Evolutionary conservation across 1,140 invertebrate genomes (phyloP).

Genomic region (Fopius arisanus): DNA sequence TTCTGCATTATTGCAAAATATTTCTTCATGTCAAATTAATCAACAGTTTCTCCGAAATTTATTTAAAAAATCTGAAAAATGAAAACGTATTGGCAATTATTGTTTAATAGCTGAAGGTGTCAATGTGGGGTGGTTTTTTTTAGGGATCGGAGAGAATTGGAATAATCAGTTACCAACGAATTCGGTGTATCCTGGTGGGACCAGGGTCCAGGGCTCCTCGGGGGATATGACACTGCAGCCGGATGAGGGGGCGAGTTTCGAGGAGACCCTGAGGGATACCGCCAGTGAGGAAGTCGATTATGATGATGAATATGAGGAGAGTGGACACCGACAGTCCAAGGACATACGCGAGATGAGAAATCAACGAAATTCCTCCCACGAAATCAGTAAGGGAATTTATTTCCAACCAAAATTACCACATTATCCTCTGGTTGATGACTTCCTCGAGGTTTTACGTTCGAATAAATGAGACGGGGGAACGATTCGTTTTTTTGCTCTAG

Average conservation of each 20-base stretch:
- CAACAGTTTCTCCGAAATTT: too few species aligned
- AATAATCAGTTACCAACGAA: conserved; percentile 49
- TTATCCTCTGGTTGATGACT: too few species aligned
- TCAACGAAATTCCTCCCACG: background rate
- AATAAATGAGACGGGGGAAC: too few species aligned
- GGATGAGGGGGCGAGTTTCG: background rate
- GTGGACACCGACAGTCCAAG: conserved; percentile 32
- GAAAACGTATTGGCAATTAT: too few species aligned
- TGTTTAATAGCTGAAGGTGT: background rate
- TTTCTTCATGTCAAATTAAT: too few species aligned
- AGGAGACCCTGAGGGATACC: conserved; percentile 15
- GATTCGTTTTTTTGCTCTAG: too few species aligned
- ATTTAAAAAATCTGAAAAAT: too few species aligned
- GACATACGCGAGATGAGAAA: conserved; percentile 26
- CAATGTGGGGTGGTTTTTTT: background rate
- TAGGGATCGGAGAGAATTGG: conserved; percentile 45
- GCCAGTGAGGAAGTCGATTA: conserved; percentile 41
- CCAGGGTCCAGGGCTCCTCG: conserved; percentile 32
- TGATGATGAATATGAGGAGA: conserved; percentile 34
- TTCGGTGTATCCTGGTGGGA: conserved; percentile 42
- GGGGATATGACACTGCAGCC: conserved; percentile 30
- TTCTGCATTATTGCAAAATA: too few species aligned
- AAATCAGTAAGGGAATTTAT: background rate
- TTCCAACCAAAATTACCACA: too few species aligned
- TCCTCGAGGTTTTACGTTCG: too few species aligned